Base-by-base conservation (phyloP, 2,888 invertebrate species). In the Ferrisia virgata region DNA sequence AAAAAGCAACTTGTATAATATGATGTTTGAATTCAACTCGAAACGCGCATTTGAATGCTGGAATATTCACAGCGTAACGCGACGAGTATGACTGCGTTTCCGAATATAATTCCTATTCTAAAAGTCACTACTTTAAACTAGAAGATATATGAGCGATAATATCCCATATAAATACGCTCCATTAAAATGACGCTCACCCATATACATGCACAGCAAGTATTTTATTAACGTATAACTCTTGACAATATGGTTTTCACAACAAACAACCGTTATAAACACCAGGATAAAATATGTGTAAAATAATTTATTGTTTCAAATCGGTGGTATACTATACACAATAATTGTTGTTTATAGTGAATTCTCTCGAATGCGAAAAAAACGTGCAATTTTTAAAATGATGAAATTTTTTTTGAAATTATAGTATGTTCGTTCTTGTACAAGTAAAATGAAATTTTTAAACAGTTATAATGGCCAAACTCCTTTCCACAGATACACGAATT, bases 171-270 rank as follows among this genome's bases (percentile, higher is more conserved):
- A 69, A 69, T 69, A 76, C 72, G 72, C 72, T 76, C 72, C 72
- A 76, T 76, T 76, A 28, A 76, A 76, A 36, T 28, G 72, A 76
- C 15, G 28, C 58, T 6, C 43, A 47, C 72, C 18, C 72, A 36
- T 72, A 72, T 36, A 76, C 72, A 36, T 36, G 36, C 72, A 15
- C 18, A 36, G 18, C 33, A 9, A 76, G 72, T 28, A 76, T 76
- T 76, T 76, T 76, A 76, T 76, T 76, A 76, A 76, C 72, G 36
- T 36, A 36, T 36, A 76, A 76, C 72, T 76, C 36, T 76, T 36
- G 72, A 76, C 72, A 76, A 76, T 76, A 76, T 28, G 72, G 72
- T 76, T 76, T 76, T 76, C 72, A 36, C 33, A 76, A 33, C 72
- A 33, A 36, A 53, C 53, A 53, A 53, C 53, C 53, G 53, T 31